Evolutionary conservation across 2,113 vertebrate genomes (phyloP).

Genomic region (Pundamilia nyererei): DNA sequence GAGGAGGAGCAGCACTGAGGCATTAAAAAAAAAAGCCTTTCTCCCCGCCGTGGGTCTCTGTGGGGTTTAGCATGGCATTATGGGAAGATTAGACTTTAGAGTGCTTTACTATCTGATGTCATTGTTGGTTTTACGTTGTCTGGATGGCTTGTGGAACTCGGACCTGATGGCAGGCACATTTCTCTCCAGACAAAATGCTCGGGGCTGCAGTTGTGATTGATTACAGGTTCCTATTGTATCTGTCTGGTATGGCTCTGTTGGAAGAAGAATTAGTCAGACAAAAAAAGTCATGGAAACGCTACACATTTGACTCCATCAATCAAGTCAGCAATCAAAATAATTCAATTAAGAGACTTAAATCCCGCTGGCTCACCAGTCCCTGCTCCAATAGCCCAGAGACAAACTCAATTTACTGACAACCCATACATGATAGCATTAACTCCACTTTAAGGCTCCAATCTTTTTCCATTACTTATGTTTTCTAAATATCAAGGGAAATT

Average conservation of each 20-base stretch:
- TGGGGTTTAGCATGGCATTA: conserved; percentile 70
- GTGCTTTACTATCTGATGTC: conserved; percentile 68
- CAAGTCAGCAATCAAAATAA: conserved; percentile 76
- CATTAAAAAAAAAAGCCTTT: conserved; percentile 36
- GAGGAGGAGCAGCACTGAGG: conserved; percentile 43
- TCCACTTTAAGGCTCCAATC: conserved; percentile 59
- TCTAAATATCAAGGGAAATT: conserved; percentile 54
- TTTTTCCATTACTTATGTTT: conserved; percentile 67
- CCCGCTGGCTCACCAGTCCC: conserved; percentile 61
- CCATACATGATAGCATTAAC: conserved; percentile 65
- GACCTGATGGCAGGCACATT: conserved; percentile 59
- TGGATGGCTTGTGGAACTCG: conserved; percentile 51
- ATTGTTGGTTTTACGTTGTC: conserved; percentile 67
- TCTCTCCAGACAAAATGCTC: conserved; percentile 40
- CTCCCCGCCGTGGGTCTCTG: conserved; percentile 57
- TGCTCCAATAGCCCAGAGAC: conserved; percentile 59
- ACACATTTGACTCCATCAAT: conserved; percentile 75
- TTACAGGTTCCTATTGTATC: conserved; percentile 69
- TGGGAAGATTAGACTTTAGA: conserved; percentile 69
- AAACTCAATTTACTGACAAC: conserved; percentile 70
- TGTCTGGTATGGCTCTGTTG: conserved; percentile 61
- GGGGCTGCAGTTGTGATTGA: conserved; percentile 64
- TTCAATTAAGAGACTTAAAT: conserved; percentile 73
- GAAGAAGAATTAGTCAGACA: conserved; percentile 66
- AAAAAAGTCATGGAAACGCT: conserved; percentile 57